A percentile compares a stretch with the other conserved stretches of the same genome.
Evolutionary conservation across 2,888 invertebrate genomes (phyloP).

Genomic region (Nomada fucata): DNA sequence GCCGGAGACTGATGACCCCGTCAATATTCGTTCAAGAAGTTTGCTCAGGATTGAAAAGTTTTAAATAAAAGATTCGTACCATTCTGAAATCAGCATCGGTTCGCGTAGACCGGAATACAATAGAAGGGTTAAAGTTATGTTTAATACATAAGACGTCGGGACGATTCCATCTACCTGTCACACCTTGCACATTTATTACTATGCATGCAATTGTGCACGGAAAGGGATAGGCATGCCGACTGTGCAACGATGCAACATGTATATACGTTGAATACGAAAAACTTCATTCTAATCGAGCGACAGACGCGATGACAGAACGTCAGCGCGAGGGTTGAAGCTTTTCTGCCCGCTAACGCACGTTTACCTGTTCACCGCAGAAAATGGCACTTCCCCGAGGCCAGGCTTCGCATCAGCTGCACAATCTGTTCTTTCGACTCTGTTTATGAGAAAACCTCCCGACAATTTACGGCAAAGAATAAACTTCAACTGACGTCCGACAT

Average conservation of each 20-base stretch:
- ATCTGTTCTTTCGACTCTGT: slow-evolving; percentile 20
- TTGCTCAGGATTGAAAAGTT: too few relatives aligned
- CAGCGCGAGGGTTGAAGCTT: slow-evolving; percentile 4
- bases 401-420: slow-evolving; percentile 16
- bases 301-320: slow-evolving; percentile 7
- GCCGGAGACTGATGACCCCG: too few relatives aligned
- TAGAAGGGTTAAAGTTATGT: too few relatives aligned
- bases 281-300: slow-evolving; percentile 38
- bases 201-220: too few relatives aligned
- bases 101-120: too few relatives aligned
- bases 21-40: too few relatives aligned
- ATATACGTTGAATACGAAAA: slow-evolving; percentile 17
- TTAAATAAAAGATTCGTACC: too few relatives aligned
- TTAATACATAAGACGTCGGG: too few relatives aligned
- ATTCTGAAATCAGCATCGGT: too few relatives aligned
- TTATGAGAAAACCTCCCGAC: slow-evolving; percentile 3
- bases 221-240: too few relatives aligned
- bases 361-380: slow-evolving; percentile 17
- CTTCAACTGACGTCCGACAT: slow-evolving; percentile 1
- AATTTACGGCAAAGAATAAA: slow-evolving; percentile 7
- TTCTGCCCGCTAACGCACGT: slow-evolving; percentile 11
- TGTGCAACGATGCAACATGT: slow-evolving; percentile 16
- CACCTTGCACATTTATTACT: too few relatives aligned
- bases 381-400: slow-evolving; percentile 6
- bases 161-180: too few relatives aligned